These are phyloP conservation scores for Eunapius fragilis DNA, from an alignment of 37 sponge, comb jelly and placozoan species.

Conservation along the genomic window DNA sequence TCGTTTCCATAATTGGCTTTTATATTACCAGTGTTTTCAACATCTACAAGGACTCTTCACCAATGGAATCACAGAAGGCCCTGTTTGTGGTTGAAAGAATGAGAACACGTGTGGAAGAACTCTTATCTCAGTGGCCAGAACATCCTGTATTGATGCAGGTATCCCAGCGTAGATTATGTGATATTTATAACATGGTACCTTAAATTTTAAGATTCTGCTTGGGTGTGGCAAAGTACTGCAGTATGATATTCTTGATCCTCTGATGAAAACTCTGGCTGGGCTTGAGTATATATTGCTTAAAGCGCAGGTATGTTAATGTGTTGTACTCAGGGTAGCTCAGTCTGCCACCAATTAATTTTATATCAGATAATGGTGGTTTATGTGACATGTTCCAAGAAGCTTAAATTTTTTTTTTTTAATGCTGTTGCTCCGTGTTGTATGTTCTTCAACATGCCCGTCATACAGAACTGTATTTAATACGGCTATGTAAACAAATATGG, in stretches of 20 bases:
- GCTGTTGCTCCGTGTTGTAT: no score
- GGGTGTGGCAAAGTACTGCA: conserved; percentile 60
- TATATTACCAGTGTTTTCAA: conserved; percentile 9
- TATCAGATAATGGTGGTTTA: no score
- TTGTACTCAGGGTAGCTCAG: not conserved
- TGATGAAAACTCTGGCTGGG: conserved; percentile 90
- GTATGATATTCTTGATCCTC: conserved; percentile 48
- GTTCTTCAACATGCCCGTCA: no score
- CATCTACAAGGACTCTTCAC: conserved; percentile 71
- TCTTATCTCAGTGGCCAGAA: conserved; percentile 87
- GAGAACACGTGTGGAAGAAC: conserved; percentile 3
- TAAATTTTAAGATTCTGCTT: conserved; percentile 36
- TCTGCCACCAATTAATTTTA: no score
- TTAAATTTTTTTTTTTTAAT: no score
- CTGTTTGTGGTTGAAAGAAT: conserved; percentile 28
- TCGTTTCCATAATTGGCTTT: not conserved
- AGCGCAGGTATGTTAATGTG: conserved; percentile 66
- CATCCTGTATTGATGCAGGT: conserved; percentile 87
- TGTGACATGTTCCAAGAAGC: no score
- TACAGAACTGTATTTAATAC: no score
- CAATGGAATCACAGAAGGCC: conserved; percentile 26
- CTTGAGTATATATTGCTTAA: conserved; percentile 79
- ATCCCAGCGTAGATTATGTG: not conserved
- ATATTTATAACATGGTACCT: not conserved
- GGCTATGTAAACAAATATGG: no score